Evolutionary conservation across 2,113 vertebrate genomes (phyloP), one percentile per base, ranked within the genome.

Genomic region (Nesogale talazaci): DNA sequence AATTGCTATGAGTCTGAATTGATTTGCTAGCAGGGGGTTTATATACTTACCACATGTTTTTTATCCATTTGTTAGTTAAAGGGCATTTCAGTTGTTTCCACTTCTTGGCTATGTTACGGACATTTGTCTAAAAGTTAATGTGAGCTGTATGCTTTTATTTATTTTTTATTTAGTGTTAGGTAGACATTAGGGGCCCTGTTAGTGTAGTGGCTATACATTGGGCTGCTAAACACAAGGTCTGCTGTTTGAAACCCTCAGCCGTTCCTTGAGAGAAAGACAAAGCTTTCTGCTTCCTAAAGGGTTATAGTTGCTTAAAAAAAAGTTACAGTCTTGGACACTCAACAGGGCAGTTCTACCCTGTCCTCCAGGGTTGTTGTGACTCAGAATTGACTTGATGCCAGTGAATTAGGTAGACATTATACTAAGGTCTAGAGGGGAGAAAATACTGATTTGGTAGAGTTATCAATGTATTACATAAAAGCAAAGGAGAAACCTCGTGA

Each of bases 381-480:
- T 36, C 10, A 34, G 70, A 72, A 72, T 72, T 52, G 46, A 52
- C 46, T 70, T 69, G 67, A 61, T 61, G 59, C 22, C 59, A 22
- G 46, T 52, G 46, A 52, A 52, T 52, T 52, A 52, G 46, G 46
- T 52, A 52, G 46, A 52, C 46, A 61, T 20, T 61, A 63, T 70
- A 19, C 19, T n/a, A 70, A 34, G 67, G 19, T 70, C 67, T 70
- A 19, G 67, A 34, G 88, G 70, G 27, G 63, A 17, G 80, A 79
- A 88, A 80, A 72, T 76, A 52, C 7, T 84, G 22, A 38, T 85
- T 15, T 92, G 14, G 11, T 85, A 1, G 69, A 57, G 79, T 52
- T 52, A 85, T 61, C 20, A 17, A 3, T 78, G n/a, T 75, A 11
- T 93, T 94, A 38, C 56, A 6, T 94, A 75, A 69, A 94, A 94